Percentiles rank a stretch among this genome's conserved stretches.
phyloP scores from a whole-genome alignment of 2,888 invertebrate species.

The Creontiades dilutus region DNA sequence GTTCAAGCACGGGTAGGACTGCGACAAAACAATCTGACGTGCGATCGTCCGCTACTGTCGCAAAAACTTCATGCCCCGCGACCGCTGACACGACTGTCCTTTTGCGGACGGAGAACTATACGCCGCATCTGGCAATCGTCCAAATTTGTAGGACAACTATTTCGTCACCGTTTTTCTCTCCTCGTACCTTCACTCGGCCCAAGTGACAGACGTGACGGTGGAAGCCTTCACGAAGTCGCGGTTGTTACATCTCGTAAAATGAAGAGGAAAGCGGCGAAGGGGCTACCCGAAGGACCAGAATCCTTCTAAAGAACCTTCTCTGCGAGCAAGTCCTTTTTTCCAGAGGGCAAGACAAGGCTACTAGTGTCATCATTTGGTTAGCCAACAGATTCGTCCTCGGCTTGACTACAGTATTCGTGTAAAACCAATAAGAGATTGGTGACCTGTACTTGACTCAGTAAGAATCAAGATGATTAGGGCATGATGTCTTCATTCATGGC shows the following conservation, averaged over 20 bases:
- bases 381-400: slow-evolving; percentile 38
- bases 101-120: background rate
- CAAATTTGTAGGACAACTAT: slow-evolving; percentile 38
- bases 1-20: background rate
- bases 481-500: background rate
- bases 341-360: slow-evolving; percentile 26
- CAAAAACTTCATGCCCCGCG: background rate
- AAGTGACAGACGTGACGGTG: slow-evolving; percentile 47
- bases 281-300: slow-evolving; percentile 4
- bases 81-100: background rate
- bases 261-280: background rate
- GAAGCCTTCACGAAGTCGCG: slow-evolving; percentile 40
- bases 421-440: slow-evolving; percentile 26
- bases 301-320: slow-evolving; percentile 40
- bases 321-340: slow-evolving; percentile 31
- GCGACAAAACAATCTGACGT: background rate
- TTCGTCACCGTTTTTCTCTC: slow-evolving; percentile 16
- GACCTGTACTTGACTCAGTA: background rate
- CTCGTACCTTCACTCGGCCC: slow-evolving; percentile 17
- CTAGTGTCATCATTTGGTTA: slow-evolving; percentile 45
- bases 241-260: background rate
- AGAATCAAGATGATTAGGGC: background rate
- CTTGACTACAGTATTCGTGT: slow-evolving; percentile 26
- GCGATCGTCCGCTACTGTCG: background rate
- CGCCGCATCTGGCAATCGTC: slow-evolving; percentile 24